Conservation (phyloP, 2,888 invertebrate species). For the Tetrapedia diversipes region DNA sequence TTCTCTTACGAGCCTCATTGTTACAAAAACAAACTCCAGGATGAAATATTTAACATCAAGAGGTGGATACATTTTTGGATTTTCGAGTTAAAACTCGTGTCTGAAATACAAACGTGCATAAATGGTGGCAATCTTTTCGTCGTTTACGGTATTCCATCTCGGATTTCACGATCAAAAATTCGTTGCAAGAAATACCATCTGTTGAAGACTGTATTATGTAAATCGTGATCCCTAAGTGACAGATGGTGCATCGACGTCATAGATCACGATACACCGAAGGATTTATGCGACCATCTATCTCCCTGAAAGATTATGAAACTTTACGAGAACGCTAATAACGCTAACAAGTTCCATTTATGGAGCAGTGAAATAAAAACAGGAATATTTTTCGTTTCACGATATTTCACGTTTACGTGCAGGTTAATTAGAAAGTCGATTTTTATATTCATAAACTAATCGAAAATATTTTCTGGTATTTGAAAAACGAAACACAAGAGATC, state of each 20-base stretch:
- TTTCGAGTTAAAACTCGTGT: not conserved
- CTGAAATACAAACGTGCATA: not conserved
- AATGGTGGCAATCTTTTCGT: not conserved
- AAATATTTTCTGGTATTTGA: no score
- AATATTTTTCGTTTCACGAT: not conserved
- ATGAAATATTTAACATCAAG: not conserved
- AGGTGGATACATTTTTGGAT: not conserved
- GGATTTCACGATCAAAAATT: constrained; percentile 17
- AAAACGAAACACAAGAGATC: no score
- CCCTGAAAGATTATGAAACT: constrained; percentile 43
- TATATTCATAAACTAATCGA: no score
- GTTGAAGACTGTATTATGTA: constrained; percentile 50
- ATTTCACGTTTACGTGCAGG: no score
- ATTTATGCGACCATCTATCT: constrained; percentile 43
- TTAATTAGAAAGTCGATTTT: no score
- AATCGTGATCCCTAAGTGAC: constrained; percentile 46
- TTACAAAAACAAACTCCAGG: not conserved
- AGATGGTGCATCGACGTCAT: constrained; percentile 51
- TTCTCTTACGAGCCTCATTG: not conserved
- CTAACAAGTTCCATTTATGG: constrained; percentile 16
- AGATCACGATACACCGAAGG: constrained; percentile 37
- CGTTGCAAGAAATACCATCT: constrained; percentile 23
- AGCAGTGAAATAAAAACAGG: not conserved
- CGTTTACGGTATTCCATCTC: constrained; percentile 7
- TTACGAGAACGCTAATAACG: constrained; percentile 16